Evolutionary conservation across 2,797 vertebrate species (phyloP), one percentile per base, ranked within the genome.

Genomic region (Pogoniulus pusillus): DNA sequence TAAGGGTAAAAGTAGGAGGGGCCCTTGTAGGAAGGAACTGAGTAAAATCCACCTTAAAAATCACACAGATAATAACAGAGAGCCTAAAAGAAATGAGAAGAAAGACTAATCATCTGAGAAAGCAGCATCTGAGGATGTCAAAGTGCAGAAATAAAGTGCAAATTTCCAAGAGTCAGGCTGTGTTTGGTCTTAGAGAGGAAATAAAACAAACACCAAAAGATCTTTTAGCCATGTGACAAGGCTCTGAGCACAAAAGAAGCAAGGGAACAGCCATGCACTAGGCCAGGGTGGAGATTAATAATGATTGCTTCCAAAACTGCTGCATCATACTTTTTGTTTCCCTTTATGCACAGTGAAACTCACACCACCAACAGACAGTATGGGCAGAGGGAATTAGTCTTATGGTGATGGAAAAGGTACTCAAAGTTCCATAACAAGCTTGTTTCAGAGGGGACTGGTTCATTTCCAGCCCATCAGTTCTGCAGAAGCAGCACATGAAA

Each of bases 21-120:
- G 53, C 59, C n/a, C 30, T 53, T 65, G 41, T 69, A 93, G 84
- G 72, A 93, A 94, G 89, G 90, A 93, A 94, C 53, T 78, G 70
- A 83, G 77, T 72, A 78, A 89, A 93, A 57, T 55, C 73, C 32
- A 87, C 79, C 34, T 89, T 89, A 70, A 93, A 85, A 92, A 81
- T 57, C 32, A 27, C 7, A 47, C 16, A 18, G 32, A 27, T 88
- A 84, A 79, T 66, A 80, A 70, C 20, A 85, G 27, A 66, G 14
- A 85, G 15, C 10, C 53, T 83, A 73, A 89, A 88, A 89, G 53
- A 30, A 74, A 85, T 32, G 14, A 83, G 58, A 59, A 87, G 29
- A 58, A 72, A 87, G 62, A 65, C 59, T 78, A 81, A 94, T 91
- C 57, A 92, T 34, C 55, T 65, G 39, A 91, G 59, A 94, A 94